Conservation (phyloP, 2,113 vertebrate genomes). For the Leucosticte australis region DNA sequence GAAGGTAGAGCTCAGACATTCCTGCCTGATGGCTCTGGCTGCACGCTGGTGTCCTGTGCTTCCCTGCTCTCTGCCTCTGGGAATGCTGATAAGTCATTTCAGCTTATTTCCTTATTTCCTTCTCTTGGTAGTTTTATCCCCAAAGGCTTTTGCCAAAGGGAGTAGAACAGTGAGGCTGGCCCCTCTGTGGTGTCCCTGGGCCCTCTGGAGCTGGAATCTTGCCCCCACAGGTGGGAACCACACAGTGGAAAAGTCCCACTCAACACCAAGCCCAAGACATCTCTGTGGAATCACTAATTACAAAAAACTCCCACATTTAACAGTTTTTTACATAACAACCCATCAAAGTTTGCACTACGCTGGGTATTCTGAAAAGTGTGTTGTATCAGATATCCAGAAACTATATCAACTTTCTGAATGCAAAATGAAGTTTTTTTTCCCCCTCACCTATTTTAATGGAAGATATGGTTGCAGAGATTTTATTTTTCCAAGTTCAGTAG, state of each 20-base stretch:
- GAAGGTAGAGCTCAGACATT: background rate
- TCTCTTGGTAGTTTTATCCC: background rate
- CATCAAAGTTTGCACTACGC: background rate
- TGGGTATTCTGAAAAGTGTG: background rate
- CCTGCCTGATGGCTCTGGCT: background rate
- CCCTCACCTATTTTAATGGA: background rate
- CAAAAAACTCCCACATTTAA: background rate
- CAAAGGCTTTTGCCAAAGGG: background rate
- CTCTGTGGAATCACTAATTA: background rate
- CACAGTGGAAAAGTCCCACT: background rate
- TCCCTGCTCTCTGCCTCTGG: background rate
- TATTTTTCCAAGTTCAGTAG: background rate
- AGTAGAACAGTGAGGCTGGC: fast-evolving
- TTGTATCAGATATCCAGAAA: background rate
- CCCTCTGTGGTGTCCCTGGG: background rate
- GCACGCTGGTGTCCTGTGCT: fast-evolving
- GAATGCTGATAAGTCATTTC: background rate
- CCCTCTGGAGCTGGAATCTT: background rate
- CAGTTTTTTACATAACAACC: background rate
- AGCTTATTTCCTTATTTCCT: background rate
- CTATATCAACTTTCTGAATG: background rate
- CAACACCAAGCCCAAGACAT: background rate
- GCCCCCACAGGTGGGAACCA: background rate
- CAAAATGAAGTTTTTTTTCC: background rate
- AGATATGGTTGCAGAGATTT: background rate